Evolutionary conservation across 2,888 invertebrate species (phyloP), one percentile per base, ranked within the genome.

Genomic region (Sarcophaga variegata): DNA sequence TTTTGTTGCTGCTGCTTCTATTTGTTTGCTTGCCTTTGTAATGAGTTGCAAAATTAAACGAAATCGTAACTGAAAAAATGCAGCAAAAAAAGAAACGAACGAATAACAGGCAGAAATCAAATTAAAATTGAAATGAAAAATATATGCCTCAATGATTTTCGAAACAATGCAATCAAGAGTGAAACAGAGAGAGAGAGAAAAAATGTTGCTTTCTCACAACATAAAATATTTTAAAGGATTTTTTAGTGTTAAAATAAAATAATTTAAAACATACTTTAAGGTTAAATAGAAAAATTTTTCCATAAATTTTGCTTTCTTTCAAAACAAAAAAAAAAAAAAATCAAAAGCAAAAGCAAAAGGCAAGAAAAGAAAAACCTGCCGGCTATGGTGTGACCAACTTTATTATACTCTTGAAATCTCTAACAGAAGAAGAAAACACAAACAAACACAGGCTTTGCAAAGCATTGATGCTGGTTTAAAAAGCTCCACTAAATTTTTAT

Each of bases 61-160:
- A 59, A 17, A 54, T 49, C 3, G 27, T 54, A 67, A 22, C 47
- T 60, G 20, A 27, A 62, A 37, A 37, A 37, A 37, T 54, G 22
- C 1, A 22, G 22, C 1, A 22, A 17, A 78, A 62, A 54, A 20
- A 14, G 25, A 4, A 63, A 17, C 8, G 8, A 37, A 37, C 37
- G 10, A 11, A 54, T 25, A 67, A 17, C 27, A 22, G n/a, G 45
- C n/a, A 64, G 12, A n/a, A 70, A 72, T 27, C 11, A 20, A 20
- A 20, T n/a, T 17, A 72, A 81, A 71, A 47, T 49, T 77, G 45
- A 63, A 71, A 77, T 82, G 64, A 64, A 82, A 82, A 82, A 82
- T 77, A 60, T 82, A 77, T 82, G 77, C 76, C 64, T 71, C 70
- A 82, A 59, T 77, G 64, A 77, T 76, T 76, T 70, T 76, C 37